Evolutionary conservation across 2,888 invertebrate genomes (phyloP).

Genomic region (Ethmia dodecea): DNA sequence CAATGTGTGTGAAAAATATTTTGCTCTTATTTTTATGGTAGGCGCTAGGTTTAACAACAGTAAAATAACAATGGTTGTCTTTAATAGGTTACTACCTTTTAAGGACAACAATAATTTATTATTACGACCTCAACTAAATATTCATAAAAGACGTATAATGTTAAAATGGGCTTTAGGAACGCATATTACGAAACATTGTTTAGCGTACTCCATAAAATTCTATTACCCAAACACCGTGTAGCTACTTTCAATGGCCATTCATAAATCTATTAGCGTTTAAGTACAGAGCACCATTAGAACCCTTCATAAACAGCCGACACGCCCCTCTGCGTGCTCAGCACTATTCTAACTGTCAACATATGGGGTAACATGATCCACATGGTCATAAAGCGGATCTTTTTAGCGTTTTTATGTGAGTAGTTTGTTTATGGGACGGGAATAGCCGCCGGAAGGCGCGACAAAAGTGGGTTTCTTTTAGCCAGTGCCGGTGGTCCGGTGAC

Average conservation of each 20-base stretch:
- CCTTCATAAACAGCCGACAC: slow-evolving; percentile 2
- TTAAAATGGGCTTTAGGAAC: too few relatives aligned
- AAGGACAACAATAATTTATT: too few relatives aligned
- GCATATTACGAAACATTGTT: too few relatives aligned
- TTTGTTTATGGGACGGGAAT: slow-evolving; percentile 41
- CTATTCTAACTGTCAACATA: slow-evolving; percentile 20
- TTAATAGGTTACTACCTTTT: too few relatives aligned
- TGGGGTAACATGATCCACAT: slow-evolving; percentile 41
- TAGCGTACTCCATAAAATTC: too few relatives aligned
- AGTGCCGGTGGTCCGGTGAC: slow-evolving; percentile 38
- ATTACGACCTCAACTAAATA: too few relatives aligned
- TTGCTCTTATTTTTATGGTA: too few relatives aligned
- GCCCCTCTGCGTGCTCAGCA: neutral
- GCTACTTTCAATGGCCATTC: slow-evolving; percentile 1
- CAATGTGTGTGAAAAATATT: too few relatives aligned
- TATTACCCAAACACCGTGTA: too few relatives aligned
- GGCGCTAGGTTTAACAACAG: too few relatives aligned
- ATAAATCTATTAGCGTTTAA: slow-evolving; percentile 13
- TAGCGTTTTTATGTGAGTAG: slow-evolving; percentile 27
- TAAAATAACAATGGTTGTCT: too few relatives aligned
- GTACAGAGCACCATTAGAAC: slow-evolving; percentile 2
- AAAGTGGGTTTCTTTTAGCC: slow-evolving; percentile 53
- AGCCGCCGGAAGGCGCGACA: slow-evolving; percentile 53
- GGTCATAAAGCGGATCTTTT: slow-evolving; percentile 48
- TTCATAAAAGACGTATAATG: too few relatives aligned